phyloP scores from a whole-genome alignment of 2,113 vertebrate species.

The Ancistrus triradiatus region DNA sequence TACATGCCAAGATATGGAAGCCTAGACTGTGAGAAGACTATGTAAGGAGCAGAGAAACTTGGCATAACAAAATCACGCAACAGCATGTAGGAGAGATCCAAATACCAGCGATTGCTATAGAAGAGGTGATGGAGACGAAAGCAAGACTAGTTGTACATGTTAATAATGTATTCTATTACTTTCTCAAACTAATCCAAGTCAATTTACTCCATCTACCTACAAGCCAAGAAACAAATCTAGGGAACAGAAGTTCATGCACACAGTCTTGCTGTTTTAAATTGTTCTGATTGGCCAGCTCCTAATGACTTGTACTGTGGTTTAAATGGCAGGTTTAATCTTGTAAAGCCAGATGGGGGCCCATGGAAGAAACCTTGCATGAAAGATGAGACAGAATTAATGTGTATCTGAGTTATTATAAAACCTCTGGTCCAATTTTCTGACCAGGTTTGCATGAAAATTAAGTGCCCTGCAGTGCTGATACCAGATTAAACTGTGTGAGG shows the following conservation, averaged over 20 bases:
- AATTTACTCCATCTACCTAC: conserved; percentile 9
- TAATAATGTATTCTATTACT: conserved; percentile 31
- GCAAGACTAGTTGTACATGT: conserved; percentile 11
- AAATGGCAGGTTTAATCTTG: conserved; percentile 30
- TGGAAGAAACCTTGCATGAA: conserved; percentile 21
- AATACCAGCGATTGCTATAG: too few species aligned
- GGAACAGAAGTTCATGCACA: conserved; percentile 7
- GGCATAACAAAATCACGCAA: too few species aligned
- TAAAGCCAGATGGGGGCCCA: conserved; percentile 10
- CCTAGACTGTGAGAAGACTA: conserved; percentile 19
- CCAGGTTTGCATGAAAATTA: conserved; percentile 33
- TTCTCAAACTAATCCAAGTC: conserved; percentile 1
- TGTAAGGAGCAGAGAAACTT: too few species aligned
- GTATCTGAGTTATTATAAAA: conserved; percentile 41
- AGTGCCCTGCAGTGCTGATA: conserved; percentile 21
- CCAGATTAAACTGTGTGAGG: conserved; percentile 28
- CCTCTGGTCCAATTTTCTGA: conserved; percentile 30
- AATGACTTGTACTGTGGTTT: conserved; percentile 35
- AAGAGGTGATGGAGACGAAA: conserved; percentile 25
- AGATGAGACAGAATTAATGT: conserved; percentile 3
- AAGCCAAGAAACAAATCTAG: conserved; percentile 1
- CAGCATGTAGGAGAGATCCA: too few species aligned
- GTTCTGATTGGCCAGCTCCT: conserved; percentile 18
- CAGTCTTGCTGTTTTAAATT: conserved; percentile 14
- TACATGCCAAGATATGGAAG: conserved; percentile 21